Conservation (phyloP, 2,888 invertebrate species). For the Clivina fossor region DNA sequence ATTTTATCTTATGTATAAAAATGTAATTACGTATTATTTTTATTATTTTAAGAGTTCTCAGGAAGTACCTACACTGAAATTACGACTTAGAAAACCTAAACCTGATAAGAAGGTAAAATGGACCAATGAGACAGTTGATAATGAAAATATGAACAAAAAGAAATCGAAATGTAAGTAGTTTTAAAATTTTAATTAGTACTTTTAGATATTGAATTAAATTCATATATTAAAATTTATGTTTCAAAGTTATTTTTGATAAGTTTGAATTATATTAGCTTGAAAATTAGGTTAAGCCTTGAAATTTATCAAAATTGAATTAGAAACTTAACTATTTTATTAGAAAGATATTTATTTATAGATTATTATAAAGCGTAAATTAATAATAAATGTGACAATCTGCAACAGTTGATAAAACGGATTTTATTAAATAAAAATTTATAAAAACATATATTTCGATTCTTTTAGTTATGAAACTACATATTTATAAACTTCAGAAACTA, state of each 20-base stretch:
- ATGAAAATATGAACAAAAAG: slow-evolving; percentile 92
- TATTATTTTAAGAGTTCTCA: slow-evolving; percentile 39
- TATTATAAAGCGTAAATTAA: no score
- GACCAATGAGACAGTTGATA: slow-evolving; percentile 90
- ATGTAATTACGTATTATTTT: neutral
- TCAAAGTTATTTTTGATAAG: no score
- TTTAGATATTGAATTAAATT: no score
- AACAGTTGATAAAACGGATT: no score
- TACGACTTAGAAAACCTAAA: slow-evolving; percentile 70
- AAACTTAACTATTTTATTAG: slow-evolving; percentile 7
- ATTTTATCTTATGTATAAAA: slow-evolving; percentile 8
- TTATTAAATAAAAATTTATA: no score
- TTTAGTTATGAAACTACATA: no score
- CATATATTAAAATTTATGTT: no score
- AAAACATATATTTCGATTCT: no score
- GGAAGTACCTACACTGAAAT: slow-evolving; percentile 61
- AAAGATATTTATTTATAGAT: no score
- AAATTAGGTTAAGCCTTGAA: slow-evolving; percentile 34
- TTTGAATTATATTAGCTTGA: slow-evolving; percentile 3
- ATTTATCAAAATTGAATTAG: slow-evolving; percentile 25
- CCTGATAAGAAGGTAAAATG: slow-evolving; percentile 82
- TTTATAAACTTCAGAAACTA: no score
- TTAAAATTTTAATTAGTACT: no score
- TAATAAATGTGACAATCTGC: no score
- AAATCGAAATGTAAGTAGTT: slow-evolving; percentile 88